These are phyloP conservation scores for Scalopus aquaticus DNA, from an alignment of 2,113 vertebrate species.

Conservation along the genomic window DNA sequence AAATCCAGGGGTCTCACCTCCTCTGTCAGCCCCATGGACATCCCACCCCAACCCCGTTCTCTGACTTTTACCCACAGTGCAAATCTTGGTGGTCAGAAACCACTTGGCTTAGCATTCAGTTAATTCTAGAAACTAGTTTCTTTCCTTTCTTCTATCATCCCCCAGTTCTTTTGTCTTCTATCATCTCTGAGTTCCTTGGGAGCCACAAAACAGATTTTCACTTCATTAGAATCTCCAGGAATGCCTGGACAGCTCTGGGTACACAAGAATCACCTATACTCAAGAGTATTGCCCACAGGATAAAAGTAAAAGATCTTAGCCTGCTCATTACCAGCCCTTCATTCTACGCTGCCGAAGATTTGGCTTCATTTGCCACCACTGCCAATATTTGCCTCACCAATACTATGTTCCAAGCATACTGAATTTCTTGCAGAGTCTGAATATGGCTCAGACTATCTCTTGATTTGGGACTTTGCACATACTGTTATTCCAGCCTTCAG, in stretches of 20 bases:
- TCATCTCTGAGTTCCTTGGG: not conserved
- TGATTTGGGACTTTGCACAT: not conserved
- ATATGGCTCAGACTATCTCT: not conserved
- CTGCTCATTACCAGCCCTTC: not conserved
- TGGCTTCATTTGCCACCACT: not conserved
- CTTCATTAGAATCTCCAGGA: not conserved
- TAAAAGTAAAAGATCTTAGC: not conserved
- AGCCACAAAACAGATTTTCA: not conserved
- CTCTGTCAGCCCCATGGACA: not conserved
- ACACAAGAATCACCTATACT: not conserved
- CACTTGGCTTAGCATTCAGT: not conserved
- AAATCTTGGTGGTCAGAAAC: not conserved
- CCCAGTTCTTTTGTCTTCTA: not conserved
- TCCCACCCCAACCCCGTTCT: not conserved
- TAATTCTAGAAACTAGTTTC: not conserved
- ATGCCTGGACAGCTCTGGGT: not conserved
- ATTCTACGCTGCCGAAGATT: not conserved
- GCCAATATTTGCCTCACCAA: not conserved
- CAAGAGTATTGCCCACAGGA: not conserved
- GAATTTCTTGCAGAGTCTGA: not conserved
- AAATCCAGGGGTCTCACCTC: not conserved
- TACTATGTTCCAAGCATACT: not conserved
- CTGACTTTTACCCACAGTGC: not conserved
- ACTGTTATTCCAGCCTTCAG: not conserved
- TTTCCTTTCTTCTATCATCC: not conserved